Evolutionary conservation across 2,797 vertebrate genomes (phyloP).

Genomic region (Neopelma chrysocephalum): DNA sequence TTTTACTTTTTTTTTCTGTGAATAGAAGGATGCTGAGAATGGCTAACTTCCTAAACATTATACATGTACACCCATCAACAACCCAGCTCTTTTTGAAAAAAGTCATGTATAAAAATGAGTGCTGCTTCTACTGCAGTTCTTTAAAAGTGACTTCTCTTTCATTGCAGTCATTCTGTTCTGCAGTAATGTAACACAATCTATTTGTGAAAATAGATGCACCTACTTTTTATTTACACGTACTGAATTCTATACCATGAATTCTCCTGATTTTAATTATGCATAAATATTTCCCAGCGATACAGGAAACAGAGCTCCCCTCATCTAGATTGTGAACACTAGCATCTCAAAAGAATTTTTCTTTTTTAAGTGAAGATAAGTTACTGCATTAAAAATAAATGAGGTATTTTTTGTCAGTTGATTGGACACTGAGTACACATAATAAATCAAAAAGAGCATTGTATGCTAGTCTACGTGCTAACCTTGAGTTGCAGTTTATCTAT

Average conservation of each 20-base stretch:
- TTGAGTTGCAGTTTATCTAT: slow-evolving; percentile 56
- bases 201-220: not conserved
- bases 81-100: slow-evolving; percentile 24
- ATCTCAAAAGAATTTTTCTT: not conserved
- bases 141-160: not conserved
- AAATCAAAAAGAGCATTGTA: slow-evolving; percentile 77
- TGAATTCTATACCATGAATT: not conserved
- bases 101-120: not conserved
- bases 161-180: not conserved
- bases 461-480: slow-evolving; percentile 64
- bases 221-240: not conserved
- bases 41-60: slow-evolving; percentile 8
- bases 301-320: not conserved
- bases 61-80: not conserved
- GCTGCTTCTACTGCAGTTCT: not conserved
- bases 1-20: slow-evolving; percentile 28
- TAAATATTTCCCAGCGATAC: not conserved
- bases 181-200: not conserved
- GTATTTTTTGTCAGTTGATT: slow-evolving; percentile 74
- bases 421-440: slow-evolving; percentile 75
- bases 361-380: slow-evolving; percentile 61
- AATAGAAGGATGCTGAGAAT: slow-evolving; percentile 53
- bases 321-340: not conserved
- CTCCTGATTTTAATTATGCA: not conserved
- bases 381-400: slow-evolving; percentile 64